phyloP scores from a whole-genome alignment of 2,888 invertebrate genomes.

The Epinotia ramella region DNA sequence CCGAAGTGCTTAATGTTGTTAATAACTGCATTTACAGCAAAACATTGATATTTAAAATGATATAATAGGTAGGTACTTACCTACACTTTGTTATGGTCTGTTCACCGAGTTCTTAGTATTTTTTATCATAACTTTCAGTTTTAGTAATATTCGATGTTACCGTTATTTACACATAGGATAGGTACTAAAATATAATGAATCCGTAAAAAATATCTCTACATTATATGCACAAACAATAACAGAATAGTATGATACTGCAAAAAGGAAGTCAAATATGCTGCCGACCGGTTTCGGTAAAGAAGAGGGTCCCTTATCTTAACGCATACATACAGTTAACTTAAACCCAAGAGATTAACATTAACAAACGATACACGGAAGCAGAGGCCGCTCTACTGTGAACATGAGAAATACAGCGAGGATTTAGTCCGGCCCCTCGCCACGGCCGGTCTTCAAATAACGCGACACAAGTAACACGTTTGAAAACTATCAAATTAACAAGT shows the following conservation, averaged over 20 bases:
- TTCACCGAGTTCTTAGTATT: not conserved
- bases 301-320: constrained; percentile 85
- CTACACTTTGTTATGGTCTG: not conserved
- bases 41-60: not conserved
- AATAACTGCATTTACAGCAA: not conserved
- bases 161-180: too few relatives aligned
- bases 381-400: constrained; percentile 78
- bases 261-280: constrained; percentile 84
- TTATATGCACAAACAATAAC: too few relatives aligned
- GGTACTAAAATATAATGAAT: too few relatives aligned
- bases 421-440: constrained; percentile 82
- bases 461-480: too few relatives aligned
- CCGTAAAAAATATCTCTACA: too few relatives aligned
- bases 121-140: not conserved
- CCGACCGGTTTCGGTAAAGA: constrained; percentile 79
- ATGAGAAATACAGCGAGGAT: constrained; percentile 75
- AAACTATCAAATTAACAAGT: too few relatives aligned
- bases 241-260: constrained; percentile 48
- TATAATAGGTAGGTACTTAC: not conserved
- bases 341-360: constrained; percentile 80
- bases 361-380: constrained; percentile 84
- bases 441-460: constrained; percentile 83
- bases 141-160: too few relatives aligned
- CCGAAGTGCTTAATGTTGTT: too few relatives aligned
- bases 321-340: constrained; percentile 85